Conservation (phyloP, 2,888 invertebrate species). For the Aphidius colemani region DNA sequence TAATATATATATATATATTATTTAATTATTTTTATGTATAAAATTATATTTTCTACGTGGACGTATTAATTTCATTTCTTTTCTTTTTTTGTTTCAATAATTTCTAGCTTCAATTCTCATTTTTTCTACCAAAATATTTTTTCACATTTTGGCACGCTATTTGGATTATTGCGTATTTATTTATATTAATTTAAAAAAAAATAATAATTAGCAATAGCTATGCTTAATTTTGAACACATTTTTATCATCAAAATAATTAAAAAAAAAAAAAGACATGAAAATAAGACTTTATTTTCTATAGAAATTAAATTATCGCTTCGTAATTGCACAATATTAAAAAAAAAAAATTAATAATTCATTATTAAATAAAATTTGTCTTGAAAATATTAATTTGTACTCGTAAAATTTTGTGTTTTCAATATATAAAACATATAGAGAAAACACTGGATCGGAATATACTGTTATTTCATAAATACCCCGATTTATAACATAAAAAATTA, state of each 20-base stretch:
- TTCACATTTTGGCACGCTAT: too few species aligned
- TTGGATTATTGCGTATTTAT: not conserved
- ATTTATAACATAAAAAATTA: too few species aligned
- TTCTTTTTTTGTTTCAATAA: conserved; percentile 4
- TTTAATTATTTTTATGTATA: conserved; percentile 2
- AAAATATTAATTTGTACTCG: too few species aligned
- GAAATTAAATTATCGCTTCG: too few species aligned
- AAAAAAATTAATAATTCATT: too few species aligned
- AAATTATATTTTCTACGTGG: conserved; percentile 15
- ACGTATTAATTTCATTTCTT: conserved; percentile 6
- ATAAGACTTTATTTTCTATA: conserved; percentile 19
- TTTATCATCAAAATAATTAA: conserved; percentile 12
- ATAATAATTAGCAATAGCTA: not conserved
- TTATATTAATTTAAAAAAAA: conserved; percentile 1
- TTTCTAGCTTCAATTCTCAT: not conserved
- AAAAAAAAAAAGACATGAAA: conserved; percentile 33
- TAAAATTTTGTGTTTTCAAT: too few species aligned
- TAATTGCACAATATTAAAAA: too few species aligned
- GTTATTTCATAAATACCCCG: too few species aligned
- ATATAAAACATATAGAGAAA: too few species aligned
- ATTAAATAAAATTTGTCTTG: too few species aligned
- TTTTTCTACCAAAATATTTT: not conserved
- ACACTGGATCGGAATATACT: too few species aligned
- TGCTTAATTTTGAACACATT: not conserved
- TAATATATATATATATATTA: not conserved